These are phyloP conservation scores for Petrolisthes manimaculis DNA, from an alignment of 2,888 invertebrate species.

Conservation along the genomic window DNA sequence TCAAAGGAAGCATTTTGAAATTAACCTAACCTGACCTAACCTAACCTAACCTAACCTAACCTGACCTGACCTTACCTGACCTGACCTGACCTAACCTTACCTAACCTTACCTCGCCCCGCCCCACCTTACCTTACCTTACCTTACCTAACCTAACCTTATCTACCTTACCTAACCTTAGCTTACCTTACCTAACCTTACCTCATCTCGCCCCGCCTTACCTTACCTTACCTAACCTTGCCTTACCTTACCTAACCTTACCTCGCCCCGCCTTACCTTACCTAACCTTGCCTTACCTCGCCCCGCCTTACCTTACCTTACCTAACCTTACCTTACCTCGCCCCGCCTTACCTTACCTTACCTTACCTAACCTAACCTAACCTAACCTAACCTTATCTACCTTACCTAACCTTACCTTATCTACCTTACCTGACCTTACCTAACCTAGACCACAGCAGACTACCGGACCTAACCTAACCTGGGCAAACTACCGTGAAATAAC, in stretches of 20 bases:
- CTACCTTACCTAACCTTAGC: too few species aligned
- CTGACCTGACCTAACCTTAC: not conserved
- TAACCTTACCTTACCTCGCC: not conserved
- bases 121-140: not conserved
- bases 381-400: too few species aligned
- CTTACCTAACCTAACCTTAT: too few species aligned
- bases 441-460: too few species aligned
- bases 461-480: too few species aligned
- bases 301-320: not conserved
- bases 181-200: not conserved
- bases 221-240: not conserved
- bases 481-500: too few species aligned
- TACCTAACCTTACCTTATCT: too few species aligned
- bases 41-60: not conserved
- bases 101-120: not conserved
- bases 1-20: too few species aligned
- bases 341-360: not conserved
- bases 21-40: too few species aligned
- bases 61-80: not conserved
- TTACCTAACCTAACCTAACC: too few species aligned
- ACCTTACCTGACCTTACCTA: too few species aligned
- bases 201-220: too few species aligned
- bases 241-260: not conserved
- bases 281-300: not conserved
- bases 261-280: not conserved